These are phyloP conservation scores for Cataglyphis albicans DNA, from an alignment of 2,888 invertebrate genomes.

Conservation along the genomic window DNA sequence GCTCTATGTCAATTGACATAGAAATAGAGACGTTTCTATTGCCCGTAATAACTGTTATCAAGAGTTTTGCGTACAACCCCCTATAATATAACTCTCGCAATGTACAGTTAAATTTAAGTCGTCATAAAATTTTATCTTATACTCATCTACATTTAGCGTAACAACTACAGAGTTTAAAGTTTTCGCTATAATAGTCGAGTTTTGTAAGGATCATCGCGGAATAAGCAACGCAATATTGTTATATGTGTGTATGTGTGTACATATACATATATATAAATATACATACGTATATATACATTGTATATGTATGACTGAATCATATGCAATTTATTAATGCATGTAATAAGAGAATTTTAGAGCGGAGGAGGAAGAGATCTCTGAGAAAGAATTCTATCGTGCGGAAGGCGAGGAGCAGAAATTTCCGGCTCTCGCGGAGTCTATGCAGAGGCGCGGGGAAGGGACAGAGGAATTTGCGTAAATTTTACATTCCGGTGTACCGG, in stretches of 20 bases:
- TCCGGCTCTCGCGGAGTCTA: conserved; percentile 56
- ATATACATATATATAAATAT: too few species aligned
- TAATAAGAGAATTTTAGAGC: conserved; percentile 23
- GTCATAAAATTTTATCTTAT: conserved; percentile 7
- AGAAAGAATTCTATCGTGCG: conserved; percentile 25
- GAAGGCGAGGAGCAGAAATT: conserved; percentile 40
- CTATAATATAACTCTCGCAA: not conserved
- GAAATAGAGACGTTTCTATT: not conserved
- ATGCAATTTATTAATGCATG: conserved; percentile 31
- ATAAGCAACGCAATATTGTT: conserved; percentile 6
- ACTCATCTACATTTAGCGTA: conserved; percentile 26
- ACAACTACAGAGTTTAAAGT: not conserved
- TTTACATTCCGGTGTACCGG: conserved; percentile 45
- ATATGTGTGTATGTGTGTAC: not conserved
- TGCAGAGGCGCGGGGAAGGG: conserved; percentile 24
- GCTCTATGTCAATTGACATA: not conserved
- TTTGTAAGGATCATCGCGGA: conserved; percentile 16
- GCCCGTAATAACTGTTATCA: conserved; percentile 14
- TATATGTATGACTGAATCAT: not conserved
- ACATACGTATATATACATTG: not conserved
- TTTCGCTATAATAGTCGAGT: not conserved
- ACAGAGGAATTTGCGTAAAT: conserved; percentile 46
- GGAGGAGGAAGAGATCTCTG: not conserved
- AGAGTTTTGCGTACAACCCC: not conserved
- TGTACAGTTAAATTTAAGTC: conserved; percentile 19